Base-by-base conservation (phyloP, 92 coral and sea anemone genomes). In the Porites rus region DNA sequence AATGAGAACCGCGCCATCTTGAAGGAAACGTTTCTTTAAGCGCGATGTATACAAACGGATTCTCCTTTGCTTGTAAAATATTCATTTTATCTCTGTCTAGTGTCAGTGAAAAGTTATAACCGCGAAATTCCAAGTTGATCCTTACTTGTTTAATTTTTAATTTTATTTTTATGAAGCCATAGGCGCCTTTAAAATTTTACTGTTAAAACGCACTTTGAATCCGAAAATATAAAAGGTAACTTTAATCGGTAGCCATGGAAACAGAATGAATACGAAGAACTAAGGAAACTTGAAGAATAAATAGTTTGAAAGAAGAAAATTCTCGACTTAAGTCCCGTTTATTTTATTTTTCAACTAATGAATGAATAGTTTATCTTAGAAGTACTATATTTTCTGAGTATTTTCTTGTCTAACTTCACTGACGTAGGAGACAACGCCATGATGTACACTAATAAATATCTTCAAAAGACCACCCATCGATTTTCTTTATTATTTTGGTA, bases 111-210 rank as follows among this genome's bases (percentile, higher is more conserved):
- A 2, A 51, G 16, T 10, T 6, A 2, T 12, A n/a, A 20, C 38
- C 59, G 50, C 52, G 50, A 65, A 65, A 22, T 16, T 1, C 12
- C 68, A 58, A n/a, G n/a, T 65, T 64, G 20, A 64, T 54, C 16
- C 18, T 20, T 38, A 17, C 51, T 51, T 61, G 62, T 78, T 78
- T 4, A 78, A 78, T 78, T 78, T 64, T 78, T 78, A 78, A 78
- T 78, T 10, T 78, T 56, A 14, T 69, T 43, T 50, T 78, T 38
- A n/a, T 63, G 72, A n/a, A 78, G 31, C 11, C 21, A 4, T 50
- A 65, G n/a, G 5, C 50, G 46, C 28, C 12, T 74, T 76, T 16
- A 24, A 76, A 76, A 24, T 56, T 56, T 56, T 56, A 2, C 61
- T 58, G 65, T 24, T 56, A 24, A 19, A 59, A 76, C 52, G 0